Percentiles rank a stretch among this genome's conserved stretches.
These are phyloP conservation scores for Temnothorax nylanderi DNA, from an alignment of 1,140 invertebrate species.

Conservation along the genomic window DNA sequence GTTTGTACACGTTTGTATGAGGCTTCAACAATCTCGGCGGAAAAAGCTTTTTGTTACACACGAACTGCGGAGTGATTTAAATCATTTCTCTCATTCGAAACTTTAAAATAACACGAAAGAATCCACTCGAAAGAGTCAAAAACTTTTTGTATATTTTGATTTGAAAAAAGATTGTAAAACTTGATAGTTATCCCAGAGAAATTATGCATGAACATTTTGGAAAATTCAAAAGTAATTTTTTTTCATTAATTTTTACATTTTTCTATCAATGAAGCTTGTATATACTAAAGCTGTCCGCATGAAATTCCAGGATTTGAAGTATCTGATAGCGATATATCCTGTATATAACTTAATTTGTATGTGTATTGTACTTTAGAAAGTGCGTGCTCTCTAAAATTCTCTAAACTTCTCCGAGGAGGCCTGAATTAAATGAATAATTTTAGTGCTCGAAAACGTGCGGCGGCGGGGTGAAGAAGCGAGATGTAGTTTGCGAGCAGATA, in stretches of 20 bases:
- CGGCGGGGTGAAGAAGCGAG: conserved; percentile 94
- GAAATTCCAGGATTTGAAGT: neutral
- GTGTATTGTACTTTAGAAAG: neutral
- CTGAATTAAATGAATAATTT: conserved; percentile 37
- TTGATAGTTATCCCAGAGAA: neutral
- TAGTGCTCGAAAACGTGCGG: conserved; percentile 96
- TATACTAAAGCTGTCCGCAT: neutral
- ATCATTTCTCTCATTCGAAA: neutral
- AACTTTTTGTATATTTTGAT: neutral
- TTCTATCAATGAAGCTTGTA: neutral
- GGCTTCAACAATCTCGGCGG: neutral
- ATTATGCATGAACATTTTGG: neutral
- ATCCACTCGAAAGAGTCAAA: neutral
- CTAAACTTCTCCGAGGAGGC: neutral
- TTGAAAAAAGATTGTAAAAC: neutral
- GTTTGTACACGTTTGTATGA: neutral
- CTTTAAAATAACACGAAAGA: neutral
- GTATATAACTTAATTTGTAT: conserved; percentile 3
- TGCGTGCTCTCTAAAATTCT: neutral
- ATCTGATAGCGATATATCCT: neutral
- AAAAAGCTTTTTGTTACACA: neutral
- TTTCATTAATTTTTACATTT: neutral
- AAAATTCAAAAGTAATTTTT: neutral
- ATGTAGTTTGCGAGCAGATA: conserved; percentile 93
- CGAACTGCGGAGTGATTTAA: neutral